A percentile compares a stretch with the other conserved stretches of the same genome.
Evolutionary conservation across 2,113 vertebrate genomes (phyloP).

Genomic region (Paramisgurnus dabryanus): DNA sequence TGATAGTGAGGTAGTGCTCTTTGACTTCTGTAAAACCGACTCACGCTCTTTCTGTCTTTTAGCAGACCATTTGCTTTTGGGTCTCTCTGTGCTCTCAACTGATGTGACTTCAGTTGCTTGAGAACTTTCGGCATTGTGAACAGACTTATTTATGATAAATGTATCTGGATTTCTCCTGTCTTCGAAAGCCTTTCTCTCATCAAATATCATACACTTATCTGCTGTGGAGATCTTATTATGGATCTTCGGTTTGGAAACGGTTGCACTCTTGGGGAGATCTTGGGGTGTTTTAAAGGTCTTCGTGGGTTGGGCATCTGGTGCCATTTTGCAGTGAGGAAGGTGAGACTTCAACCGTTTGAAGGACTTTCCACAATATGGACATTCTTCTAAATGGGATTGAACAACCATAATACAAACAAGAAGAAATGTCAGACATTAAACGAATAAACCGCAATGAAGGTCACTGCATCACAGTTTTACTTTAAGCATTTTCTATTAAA

Average conservation of each 20-base stretch:
- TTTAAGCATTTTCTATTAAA: too few relatives aligned
- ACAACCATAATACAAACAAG: conserved; percentile 1
- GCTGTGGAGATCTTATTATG: not conserved
- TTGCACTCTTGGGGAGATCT: not conserved
- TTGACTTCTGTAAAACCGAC: not conserved
- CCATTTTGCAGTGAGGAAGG: conserved; percentile 83
- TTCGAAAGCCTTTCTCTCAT: not conserved
- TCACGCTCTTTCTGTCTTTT: conserved; percentile 46
- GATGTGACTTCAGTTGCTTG: not conserved
- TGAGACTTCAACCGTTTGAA: conserved; percentile 88
- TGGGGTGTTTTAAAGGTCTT: conserved; percentile 38
- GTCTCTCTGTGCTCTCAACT: not conserved
- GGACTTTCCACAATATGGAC: conserved; percentile 81
- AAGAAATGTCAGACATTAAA: not conserved
- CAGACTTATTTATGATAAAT: not conserved
- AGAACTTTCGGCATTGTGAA: not conserved
- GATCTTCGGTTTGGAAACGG: not conserved
- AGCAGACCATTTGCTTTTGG: conserved; percentile 42
- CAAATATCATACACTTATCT: not conserved
- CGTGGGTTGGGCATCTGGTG: conserved; percentile 46
- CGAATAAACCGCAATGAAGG: not conserved
- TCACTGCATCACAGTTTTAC: too few relatives aligned
- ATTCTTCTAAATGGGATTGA: conserved; percentile 67
- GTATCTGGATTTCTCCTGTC: not conserved
- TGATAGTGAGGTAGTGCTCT: not conserved